These are phyloP conservation scores for Athripsodes cinereus DNA, from an alignment of 2,888 invertebrate species.

Conservation along the genomic window DNA sequence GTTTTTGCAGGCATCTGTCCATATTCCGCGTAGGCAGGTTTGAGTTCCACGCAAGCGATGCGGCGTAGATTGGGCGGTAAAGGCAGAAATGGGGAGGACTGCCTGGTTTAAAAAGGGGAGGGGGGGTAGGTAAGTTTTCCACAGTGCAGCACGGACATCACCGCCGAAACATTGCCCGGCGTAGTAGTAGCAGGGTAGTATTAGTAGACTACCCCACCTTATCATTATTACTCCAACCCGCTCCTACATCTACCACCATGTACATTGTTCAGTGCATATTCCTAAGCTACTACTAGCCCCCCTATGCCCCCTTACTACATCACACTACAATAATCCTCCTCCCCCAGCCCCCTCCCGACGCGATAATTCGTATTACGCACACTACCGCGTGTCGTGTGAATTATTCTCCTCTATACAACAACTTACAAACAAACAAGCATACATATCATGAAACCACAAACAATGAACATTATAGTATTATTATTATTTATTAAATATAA, in stretches of 20 bases:
- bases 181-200: slow-evolving; percentile 3
- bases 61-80: neutral
- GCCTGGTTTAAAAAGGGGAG: neutral
- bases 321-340: no score
- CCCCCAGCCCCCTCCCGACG: neutral
- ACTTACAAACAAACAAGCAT: neutral
- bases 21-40: slow-evolving; percentile 17
- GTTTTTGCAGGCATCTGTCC: slow-evolving; percentile 6
- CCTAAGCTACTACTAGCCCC: no score
- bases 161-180: slow-evolving; percentile 16
- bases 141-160: slow-evolving; percentile 15
- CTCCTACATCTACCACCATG: neutral
- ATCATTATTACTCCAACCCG: neutral
- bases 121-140: slow-evolving; percentile 13
- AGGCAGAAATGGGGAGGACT: neutral
- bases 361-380: slow-evolving; percentile 1
- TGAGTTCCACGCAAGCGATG: slow-evolving; percentile 8
- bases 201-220: neutral
- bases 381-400: slow-evolving; percentile 1
- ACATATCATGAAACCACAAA: no score
- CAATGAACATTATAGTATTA: no score
- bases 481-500: no score
- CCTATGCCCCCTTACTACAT: no score
- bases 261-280: neutral
- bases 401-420: no score